Evolutionary conservation across 2,888 invertebrate species (phyloP).

Genomic region (Aspidiotus rigidus): DNA sequence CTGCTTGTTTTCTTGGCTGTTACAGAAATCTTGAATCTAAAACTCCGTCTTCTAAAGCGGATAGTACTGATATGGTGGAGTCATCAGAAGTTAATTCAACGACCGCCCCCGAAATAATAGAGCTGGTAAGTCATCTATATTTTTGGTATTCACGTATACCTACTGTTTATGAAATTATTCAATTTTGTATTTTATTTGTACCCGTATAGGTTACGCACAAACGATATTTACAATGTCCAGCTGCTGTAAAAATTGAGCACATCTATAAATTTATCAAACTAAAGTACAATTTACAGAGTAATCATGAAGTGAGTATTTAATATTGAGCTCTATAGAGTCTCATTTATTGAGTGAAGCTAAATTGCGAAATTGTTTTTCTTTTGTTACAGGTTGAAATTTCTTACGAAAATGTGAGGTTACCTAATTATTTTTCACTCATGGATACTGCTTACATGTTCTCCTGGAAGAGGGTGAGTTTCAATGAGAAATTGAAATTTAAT

Average conservation of each 20-base stretch:
- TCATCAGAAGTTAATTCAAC: too few species aligned
- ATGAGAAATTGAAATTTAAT: too few species aligned
- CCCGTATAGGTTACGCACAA: conserved; percentile 22
- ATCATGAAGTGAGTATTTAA: conserved; percentile 23
- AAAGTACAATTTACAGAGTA: conserved; percentile 34
- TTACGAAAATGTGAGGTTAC: conserved; percentile 35
- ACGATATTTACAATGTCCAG: conserved; percentile 35
- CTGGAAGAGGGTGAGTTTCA: conserved; percentile 55
- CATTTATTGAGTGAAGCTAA: too few species aligned
- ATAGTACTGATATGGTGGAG: too few species aligned
- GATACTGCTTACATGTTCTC: conserved; percentile 64
- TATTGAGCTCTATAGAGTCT: too few species aligned
- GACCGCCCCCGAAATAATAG: too few species aligned
- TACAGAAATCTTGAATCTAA: too few species aligned
- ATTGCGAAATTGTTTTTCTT: background rate
- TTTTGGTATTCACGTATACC: background rate
- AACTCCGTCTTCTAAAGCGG: too few species aligned
- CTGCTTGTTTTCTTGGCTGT: too few species aligned
- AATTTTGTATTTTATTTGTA: conserved; percentile 5
- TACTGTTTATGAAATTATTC: background rate
- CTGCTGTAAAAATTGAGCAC: conserved; percentile 30
- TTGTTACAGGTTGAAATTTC: conserved; percentile 32
- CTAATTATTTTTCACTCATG: conserved; percentile 45
- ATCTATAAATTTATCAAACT: conserved; percentile 34
- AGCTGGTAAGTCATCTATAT: background rate